A percentile compares a stretch with the other conserved stretches of the same genome.
Conservation (phyloP, 2,797 vertebrate genomes). For the Pitangus sulphuratus region DNA sequence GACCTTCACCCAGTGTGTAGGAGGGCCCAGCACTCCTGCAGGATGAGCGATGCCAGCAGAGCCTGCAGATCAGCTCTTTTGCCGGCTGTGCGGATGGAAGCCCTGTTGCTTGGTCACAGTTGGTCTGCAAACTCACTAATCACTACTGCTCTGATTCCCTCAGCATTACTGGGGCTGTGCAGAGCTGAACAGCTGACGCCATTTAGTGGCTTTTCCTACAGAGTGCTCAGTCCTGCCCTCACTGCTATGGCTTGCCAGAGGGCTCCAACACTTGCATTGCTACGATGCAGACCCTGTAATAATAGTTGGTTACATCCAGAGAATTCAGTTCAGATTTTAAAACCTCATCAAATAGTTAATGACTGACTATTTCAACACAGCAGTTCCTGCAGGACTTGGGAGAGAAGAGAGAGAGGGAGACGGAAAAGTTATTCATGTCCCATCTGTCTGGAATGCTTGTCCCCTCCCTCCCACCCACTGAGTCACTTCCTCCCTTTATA, state of each 20-base stretch:
- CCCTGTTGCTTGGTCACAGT: not conserved
- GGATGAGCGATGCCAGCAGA: not conserved
- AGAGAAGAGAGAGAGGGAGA: slow-evolving; percentile 54
- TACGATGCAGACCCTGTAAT: slow-evolving; percentile 41
- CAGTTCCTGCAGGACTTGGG: slow-evolving; percentile 55
- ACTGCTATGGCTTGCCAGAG: not conserved
- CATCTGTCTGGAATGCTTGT: slow-evolving; percentile 71
- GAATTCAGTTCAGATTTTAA: slow-evolving; percentile 59
- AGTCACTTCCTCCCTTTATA: slow-evolving; percentile 72
- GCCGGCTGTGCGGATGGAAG: rapidly evolving
- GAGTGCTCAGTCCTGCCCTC: not conserved
- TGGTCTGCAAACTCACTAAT: not conserved
- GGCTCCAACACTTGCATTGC: slow-evolving; percentile 44
- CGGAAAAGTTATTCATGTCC: slow-evolving; percentile 72
- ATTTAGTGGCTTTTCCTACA: slow-evolving; percentile 47
- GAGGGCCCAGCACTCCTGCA: rapidly evolving
- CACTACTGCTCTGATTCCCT: not conserved
- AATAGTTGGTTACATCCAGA: slow-evolving; percentile 52
- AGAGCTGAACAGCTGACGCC: not conserved
- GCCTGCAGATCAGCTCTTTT: not conserved
- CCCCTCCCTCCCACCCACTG: slow-evolving; percentile 63
- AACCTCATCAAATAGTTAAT: slow-evolving; percentile 71
- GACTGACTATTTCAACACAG: slow-evolving; percentile 64
- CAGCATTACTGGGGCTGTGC: not conserved
- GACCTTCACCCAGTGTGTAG: rapidly evolving